phyloP scores from a whole-genome alignment of 2,797 vertebrate genomes.

The Pempheris klunzingeri region DNA sequence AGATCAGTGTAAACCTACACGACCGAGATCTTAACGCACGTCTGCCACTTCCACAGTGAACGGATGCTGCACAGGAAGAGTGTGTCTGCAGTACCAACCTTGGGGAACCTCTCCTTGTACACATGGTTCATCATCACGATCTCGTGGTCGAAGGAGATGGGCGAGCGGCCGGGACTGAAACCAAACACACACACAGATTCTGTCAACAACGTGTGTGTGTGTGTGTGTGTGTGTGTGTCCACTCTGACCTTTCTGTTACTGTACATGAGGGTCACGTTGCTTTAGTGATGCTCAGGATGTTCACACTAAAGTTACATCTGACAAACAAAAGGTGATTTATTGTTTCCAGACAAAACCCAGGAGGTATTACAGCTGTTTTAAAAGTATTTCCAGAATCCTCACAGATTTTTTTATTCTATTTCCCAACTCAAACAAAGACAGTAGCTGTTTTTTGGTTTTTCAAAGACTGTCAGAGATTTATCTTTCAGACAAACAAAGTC shows the following conservation, averaged over 20 bases:
- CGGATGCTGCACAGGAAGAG: not conserved
- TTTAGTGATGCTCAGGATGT: not conserved
- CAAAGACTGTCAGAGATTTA: not conserved
- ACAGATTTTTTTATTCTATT: not conserved
- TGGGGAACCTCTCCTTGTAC: constrained; percentile 99
- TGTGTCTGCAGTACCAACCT: constrained; percentile 85
- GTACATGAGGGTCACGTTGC: not conserved
- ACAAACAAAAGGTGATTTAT: too few species aligned
- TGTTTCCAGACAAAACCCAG: too few species aligned
- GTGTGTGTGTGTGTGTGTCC: not conserved
- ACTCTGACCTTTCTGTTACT: not conserved
- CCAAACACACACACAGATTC: constrained; percentile 9
- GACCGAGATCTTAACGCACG: too few species aligned
- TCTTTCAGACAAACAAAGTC: not conserved
- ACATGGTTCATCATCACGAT: constrained; percentile 99
- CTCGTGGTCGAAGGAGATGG: constrained; percentile 97
- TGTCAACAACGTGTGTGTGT: too few species aligned
- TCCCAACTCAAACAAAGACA: not conserved
- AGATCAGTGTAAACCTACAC: not conserved
- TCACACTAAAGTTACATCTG: too few species aligned
- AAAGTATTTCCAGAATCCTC: not conserved
- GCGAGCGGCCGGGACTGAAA: constrained; percentile 94
- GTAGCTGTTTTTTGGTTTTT: not conserved
- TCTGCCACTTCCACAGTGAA: not conserved
- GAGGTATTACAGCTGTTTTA: not conserved